Conservation (phyloP, 2,888 invertebrate genomes). For the Barypeithes pellucidus region DNA sequence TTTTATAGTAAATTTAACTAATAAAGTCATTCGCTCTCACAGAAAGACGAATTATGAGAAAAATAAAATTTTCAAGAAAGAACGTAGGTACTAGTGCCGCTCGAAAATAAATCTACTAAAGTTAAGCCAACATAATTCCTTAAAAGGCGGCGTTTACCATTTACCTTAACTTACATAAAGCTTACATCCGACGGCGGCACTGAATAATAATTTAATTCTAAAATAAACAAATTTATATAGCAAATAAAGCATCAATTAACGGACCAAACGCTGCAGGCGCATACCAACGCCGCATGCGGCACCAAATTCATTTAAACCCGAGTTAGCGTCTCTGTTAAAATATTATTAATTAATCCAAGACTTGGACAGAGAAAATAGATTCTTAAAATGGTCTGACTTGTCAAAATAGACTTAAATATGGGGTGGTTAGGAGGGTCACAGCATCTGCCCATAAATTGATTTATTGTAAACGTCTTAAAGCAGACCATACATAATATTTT, state of each 20-base stretch:
- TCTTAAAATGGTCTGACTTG: slow-evolving; percentile 31
- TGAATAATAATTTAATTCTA: slow-evolving; percentile 39
- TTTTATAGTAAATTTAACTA: too few relatives aligned
- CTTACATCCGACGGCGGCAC: background rate
- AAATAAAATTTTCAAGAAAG: too few relatives aligned
- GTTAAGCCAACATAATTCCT: background rate
- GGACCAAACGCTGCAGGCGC: slow-evolving; percentile 27
- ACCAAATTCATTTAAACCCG: slow-evolving; percentile 39
- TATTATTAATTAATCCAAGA: slow-evolving; percentile 45
- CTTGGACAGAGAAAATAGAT: slow-evolving; percentile 41
- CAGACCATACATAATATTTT: too few relatives aligned
- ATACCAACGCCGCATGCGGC: slow-evolving; percentile 42
- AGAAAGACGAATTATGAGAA: too few relatives aligned
- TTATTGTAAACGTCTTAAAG: background rate
- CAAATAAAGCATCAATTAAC: slow-evolving; percentile 52
- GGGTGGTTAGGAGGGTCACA: slow-evolving; percentile 5
- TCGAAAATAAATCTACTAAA: too few relatives aligned
- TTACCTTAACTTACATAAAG: background rate
- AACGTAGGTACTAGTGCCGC: too few relatives aligned
- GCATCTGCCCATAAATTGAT: background rate
- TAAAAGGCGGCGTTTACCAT: slow-evolving; percentile 1
- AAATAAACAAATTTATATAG: slow-evolving; percentile 42
- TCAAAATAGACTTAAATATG: slow-evolving; percentile 10
- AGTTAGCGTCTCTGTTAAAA: slow-evolving; percentile 41
- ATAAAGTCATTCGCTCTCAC: too few relatives aligned